Evolutionary conservation across 2,888 invertebrate species (phyloP).

Genomic region (Corythucha ciliata): DNA sequence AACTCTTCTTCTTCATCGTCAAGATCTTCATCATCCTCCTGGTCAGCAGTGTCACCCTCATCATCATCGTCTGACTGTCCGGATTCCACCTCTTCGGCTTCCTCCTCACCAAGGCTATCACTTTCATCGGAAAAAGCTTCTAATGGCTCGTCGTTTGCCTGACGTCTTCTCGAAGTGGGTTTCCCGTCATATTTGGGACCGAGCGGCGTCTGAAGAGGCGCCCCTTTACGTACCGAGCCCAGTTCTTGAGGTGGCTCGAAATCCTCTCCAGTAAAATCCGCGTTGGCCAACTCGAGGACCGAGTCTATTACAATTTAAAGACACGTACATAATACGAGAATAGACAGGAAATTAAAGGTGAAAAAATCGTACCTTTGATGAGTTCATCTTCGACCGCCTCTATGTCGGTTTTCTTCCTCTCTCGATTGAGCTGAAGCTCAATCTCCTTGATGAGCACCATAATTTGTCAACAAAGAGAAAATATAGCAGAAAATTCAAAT

Average conservation of each 20-base stretch:
- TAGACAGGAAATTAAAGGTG: too few species aligned
- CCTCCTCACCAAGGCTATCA: not conserved
- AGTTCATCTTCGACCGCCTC: slow-evolving; percentile 22
- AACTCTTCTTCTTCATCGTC: not conserved
- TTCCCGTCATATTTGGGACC: too few species aligned
- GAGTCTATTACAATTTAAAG: too few species aligned
- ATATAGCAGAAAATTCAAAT: not conserved
- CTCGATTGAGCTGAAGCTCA: slow-evolving; percentile 17
- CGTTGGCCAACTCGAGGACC: too few species aligned
- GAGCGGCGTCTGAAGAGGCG: too few species aligned
- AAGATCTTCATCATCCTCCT: not conserved
- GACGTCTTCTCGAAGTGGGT: too few species aligned
- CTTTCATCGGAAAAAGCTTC: not conserved
- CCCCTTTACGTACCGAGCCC: too few species aligned
- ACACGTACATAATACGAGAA: too few species aligned
- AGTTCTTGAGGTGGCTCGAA: too few species aligned
- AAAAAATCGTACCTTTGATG: slow-evolving; percentile 17
- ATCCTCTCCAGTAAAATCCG: too few species aligned
- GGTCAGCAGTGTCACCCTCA: not conserved
- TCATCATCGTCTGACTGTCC: not conserved
- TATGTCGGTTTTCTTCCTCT: slow-evolving; percentile 9
- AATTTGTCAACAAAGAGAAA: not conserved
- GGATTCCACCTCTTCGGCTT: not conserved
- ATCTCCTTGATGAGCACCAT: slow-evolving; percentile 24
- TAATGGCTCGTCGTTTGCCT: too few species aligned